Evolutionary conservation across 2,113 vertebrate genomes (phyloP), one percentile per base, ranked within the genome.

Genomic region (Macquaria ambigua): DNA sequence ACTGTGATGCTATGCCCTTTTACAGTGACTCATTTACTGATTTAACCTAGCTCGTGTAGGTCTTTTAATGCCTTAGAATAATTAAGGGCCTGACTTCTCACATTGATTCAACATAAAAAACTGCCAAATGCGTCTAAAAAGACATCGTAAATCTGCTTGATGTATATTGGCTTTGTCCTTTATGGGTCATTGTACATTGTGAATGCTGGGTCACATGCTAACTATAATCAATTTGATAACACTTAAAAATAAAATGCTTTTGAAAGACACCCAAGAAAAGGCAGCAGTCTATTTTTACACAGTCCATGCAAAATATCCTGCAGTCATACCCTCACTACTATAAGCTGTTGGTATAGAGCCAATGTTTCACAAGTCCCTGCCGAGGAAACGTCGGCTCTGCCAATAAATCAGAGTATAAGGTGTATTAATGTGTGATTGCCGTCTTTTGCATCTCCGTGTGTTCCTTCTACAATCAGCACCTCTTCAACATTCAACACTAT

Each of bases 91-190:
- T 50, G 68, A 59, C 18, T 69, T 82, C 37, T 78, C 37, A 37
- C 11, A 85, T 50, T 56, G 72, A 85, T 76, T 72, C 10, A 64
- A 43, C 21, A 21, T 18, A 79, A 41, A 68, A 59, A 46, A 41
- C 8, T 50, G 28, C 21, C 41, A n/a, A 48, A 61, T 37, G 41
- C 43, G 62, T 5, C 53, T 43, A 2, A 56, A 63, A 48, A 46
- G 21, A 58, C 63, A 37, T 34, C 0, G 28, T 1, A 71, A 71
- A 64, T n/a, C 25, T 11, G 52, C 41, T 37, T 53, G 15, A 72
- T 86, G n/a, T 12, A 25, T 53, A 53, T 50, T 73, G 67, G 11
- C n/a, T 53, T 7, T 37, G 16, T 15, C 2, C 15, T 48, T 61
- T 67, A 23, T 46, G 67, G 50, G n/a, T 71, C 59, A 81, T 10